phyloP scores from a whole-genome alignment of 2,888 invertebrate genomes.

The Lasioglossum pauxillum region DNA sequence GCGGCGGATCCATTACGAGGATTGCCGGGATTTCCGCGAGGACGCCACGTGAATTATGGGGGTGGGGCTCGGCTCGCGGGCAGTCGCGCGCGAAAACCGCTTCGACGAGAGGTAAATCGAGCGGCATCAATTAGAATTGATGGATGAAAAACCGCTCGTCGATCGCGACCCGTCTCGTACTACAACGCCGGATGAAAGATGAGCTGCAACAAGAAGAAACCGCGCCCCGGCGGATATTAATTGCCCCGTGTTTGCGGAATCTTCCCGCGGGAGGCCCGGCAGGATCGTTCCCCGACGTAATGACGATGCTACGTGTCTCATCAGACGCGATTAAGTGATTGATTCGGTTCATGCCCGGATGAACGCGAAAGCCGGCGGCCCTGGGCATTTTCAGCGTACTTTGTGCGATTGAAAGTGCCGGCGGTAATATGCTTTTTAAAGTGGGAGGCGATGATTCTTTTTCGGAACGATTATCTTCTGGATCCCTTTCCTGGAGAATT shows the following conservation, averaged over 20 bases:
- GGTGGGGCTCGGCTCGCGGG: conserved; percentile 25
- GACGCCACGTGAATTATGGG: conserved; percentile 59
- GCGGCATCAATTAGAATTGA: conserved; percentile 70
- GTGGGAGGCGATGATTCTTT: neutral
- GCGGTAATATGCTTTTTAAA: neutral
- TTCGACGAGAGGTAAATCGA: conserved; percentile 59
- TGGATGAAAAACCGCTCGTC: conserved; percentile 62
- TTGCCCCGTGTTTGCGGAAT: conserved; percentile 49
- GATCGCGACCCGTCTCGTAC: conserved; percentile 62
- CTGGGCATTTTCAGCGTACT: neutral
- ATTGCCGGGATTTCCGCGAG: conserved; percentile 46
- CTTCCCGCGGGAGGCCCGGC: conserved; percentile 16
- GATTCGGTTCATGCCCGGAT: conserved; percentile 11
- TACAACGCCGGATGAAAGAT: conserved; percentile 61
- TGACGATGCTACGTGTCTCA: neutral
- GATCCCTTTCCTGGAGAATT: neutral
- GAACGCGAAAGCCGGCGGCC: neutral
- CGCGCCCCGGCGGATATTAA: conserved; percentile 46
- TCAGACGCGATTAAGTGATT: conserved; percentile 29
- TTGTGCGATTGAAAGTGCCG: neutral
- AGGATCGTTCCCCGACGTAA: conserved; percentile 22
- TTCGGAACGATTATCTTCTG: neutral
- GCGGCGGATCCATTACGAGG: conserved; percentile 58
- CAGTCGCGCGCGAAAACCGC: conserved; percentile 40
- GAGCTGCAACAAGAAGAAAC: conserved; percentile 48